phyloP scores from a whole-genome alignment of 2,888 invertebrate species.

The Imbricaverruca yamaguchii region DNA sequence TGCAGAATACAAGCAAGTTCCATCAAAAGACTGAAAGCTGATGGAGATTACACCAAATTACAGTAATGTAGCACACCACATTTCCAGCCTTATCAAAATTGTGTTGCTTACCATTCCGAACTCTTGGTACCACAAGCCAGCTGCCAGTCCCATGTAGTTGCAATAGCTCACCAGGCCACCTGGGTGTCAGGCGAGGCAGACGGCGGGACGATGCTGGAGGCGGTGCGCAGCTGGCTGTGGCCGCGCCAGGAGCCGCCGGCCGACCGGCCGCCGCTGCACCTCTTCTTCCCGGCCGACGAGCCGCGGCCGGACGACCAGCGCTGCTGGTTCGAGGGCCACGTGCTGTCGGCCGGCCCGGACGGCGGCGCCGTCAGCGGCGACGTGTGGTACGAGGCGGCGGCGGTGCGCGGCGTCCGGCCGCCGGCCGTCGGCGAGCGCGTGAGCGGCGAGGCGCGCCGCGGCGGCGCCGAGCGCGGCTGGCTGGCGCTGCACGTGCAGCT shows the following conservation, averaged over 20 bases:
- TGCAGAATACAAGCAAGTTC: too few relatives aligned
- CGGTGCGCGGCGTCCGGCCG: neutral
- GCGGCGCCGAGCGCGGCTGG: slow-evolving; percentile 8
- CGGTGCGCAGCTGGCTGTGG: neutral
- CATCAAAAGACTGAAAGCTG: too few relatives aligned
- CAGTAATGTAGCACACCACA: too few relatives aligned
- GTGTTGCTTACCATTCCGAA: too few relatives aligned
- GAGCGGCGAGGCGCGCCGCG: slow-evolving; percentile 1
- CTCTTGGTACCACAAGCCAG: too few relatives aligned
- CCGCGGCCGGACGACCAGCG: slow-evolving; percentile 9
- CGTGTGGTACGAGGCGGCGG: neutral
- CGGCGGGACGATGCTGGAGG: neutral
- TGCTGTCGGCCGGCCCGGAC: neutral
- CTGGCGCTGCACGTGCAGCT: neutral
- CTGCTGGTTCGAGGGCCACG: neutral
- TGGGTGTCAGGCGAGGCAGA: too few relatives aligned
- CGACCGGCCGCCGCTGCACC: neutral
- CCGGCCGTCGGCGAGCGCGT: neutral
- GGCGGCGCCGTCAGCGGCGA: slow-evolving; percentile 4
- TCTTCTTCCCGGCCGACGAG: slow-evolving; percentile 13
- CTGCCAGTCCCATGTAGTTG: too few relatives aligned
- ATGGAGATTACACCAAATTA: too few relatives aligned
- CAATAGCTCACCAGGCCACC: too few relatives aligned
- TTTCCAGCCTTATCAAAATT: too few relatives aligned
- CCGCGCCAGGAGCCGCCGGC: neutral